Percentiles rank a stretch among this genome's conserved stretches.
These are phyloP conservation scores for Callyntrura sp. DNA, from an alignment of 2,888 invertebrate genomes.

Conservation along the genomic window DNA sequence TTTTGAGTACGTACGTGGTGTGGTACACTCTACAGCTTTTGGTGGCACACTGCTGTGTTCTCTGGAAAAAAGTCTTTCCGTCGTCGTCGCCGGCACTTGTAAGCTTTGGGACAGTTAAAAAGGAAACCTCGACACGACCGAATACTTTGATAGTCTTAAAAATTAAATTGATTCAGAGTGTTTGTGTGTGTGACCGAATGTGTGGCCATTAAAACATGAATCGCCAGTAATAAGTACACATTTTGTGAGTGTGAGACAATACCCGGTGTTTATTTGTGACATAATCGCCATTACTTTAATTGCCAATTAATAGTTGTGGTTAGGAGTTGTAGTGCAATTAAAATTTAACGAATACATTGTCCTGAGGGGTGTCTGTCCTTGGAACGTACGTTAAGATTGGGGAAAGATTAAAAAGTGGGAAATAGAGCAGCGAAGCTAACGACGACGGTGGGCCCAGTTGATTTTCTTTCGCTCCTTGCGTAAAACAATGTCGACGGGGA, in stretches of 20 bases:
- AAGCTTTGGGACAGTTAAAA: neutral
- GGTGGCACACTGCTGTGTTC: too few species aligned
- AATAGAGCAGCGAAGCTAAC: neutral
- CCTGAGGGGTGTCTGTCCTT: constrained; percentile 34
- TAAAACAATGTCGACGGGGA: constrained; percentile 35
- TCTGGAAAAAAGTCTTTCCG: constrained; percentile 20
- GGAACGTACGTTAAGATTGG: constrained; percentile 4
- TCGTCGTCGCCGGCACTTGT: constrained; percentile 39
- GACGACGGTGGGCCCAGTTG: too few species aligned
- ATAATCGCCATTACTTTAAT: constrained; percentile 46
- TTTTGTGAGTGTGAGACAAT: neutral
- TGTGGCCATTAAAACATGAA: neutral
- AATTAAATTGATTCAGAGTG: neutral
- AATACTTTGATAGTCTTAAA: neutral
- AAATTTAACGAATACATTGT: constrained; percentile 29
- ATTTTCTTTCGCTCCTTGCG: neutral
- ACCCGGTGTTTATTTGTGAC: constrained; percentile 53
- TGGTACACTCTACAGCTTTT: constrained; percentile 3
- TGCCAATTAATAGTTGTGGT: constrained; percentile 43
- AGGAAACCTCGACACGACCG: too few species aligned
- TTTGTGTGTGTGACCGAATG: neutral
- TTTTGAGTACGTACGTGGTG: constrained; percentile 4
- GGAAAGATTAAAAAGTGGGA: too few species aligned
- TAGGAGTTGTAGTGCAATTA: constrained; percentile 33
- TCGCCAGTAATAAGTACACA: neutral